Percentiles rank a stretch among this genome's conserved stretches.
These are phyloP conservation scores for Polia nebulosa DNA, from an alignment of 2,888 invertebrate genomes.

Conservation along the genomic window DNA sequence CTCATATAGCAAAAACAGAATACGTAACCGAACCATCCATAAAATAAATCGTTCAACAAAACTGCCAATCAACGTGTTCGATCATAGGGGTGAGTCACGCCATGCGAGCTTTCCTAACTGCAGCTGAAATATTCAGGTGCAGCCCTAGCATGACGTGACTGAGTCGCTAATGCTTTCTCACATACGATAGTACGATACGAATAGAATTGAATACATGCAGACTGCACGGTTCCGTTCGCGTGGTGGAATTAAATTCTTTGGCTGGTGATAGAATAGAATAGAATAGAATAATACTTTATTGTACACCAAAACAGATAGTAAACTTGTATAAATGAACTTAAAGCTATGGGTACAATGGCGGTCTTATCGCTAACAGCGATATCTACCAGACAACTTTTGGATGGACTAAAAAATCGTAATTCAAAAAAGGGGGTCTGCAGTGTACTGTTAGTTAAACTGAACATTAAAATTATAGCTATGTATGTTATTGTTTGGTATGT, in stretches of 20 bases:
- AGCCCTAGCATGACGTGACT: constrained; percentile 53
- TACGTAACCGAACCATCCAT: neutral
- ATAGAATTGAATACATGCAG: constrained; percentile 21
- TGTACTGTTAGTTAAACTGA: too few relatives aligned
- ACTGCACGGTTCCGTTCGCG: constrained; percentile 28
- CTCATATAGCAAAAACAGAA: constrained; percentile 14
- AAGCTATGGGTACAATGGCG: too few relatives aligned
- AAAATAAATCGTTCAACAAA: constrained; percentile 24
- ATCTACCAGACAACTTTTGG: too few relatives aligned
- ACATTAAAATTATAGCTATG: too few relatives aligned
- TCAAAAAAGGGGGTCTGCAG: too few relatives aligned
- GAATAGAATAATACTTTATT: too few relatives aligned
- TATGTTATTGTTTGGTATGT: too few relatives aligned
- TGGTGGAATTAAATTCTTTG: constrained; percentile 33
- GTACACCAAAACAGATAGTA: too few relatives aligned
- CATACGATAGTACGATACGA: constrained; percentile 14
- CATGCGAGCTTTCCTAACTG: constrained; percentile 14
- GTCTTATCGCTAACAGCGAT: too few relatives aligned
- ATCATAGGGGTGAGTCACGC: constrained; percentile 26
- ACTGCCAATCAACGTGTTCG: constrained; percentile 10
- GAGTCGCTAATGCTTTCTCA: constrained; percentile 14
- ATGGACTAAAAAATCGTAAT: too few relatives aligned
- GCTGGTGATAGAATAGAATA: too few relatives aligned
- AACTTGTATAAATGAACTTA: too few relatives aligned
- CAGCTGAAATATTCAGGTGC: constrained; percentile 46